Percentiles rank a stretch among this genome's conserved stretches.
These are phyloP conservation scores for Brachymystax lenok DNA, from an alignment of 2,797 vertebrate genomes.

Conservation along the genomic window DNA sequence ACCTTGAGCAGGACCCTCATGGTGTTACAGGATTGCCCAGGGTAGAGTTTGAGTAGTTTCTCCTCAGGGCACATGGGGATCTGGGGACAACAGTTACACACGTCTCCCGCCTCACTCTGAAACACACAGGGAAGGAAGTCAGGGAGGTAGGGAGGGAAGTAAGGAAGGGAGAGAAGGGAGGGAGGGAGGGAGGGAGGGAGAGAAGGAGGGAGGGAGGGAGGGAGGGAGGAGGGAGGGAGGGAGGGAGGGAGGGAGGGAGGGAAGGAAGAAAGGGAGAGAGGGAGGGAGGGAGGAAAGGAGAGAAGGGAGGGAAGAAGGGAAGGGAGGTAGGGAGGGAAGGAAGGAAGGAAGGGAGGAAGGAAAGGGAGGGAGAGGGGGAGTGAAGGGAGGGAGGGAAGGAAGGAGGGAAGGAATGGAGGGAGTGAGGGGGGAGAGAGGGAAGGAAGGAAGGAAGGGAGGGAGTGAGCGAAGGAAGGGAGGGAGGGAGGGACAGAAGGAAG, in stretches of 20 bases:
- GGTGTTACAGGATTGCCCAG: constrained; percentile 76
- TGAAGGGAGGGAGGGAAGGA: neutral
- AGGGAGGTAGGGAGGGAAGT: neutral
- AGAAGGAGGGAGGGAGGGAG: no score
- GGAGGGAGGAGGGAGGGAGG: neutral
- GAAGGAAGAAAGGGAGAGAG: neutral
- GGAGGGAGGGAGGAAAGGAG: no score
- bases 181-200: no score
- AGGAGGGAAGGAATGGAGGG: no score
- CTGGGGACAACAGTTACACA: constrained; percentile 86
- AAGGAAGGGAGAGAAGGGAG: neutral
- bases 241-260: no score
- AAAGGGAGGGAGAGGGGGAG: no score
- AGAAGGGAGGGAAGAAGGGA: neutral
- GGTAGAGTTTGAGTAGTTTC: constrained; percentile 77
- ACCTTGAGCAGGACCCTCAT: constrained; percentile 87
- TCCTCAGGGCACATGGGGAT: constrained; percentile 78
- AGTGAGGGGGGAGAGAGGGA: no score
- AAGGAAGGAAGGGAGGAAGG: neutral
- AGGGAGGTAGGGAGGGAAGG: no score
- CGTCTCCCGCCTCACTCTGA: constrained; percentile 70
- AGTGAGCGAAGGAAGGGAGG: no score
- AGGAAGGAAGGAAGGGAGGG: neutral
- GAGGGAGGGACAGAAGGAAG: neutral
- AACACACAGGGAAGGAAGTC: neutral